Evolutionary conservation across 2,888 invertebrate genomes (phyloP).

Genomic region (Andricus curvator): DNA sequence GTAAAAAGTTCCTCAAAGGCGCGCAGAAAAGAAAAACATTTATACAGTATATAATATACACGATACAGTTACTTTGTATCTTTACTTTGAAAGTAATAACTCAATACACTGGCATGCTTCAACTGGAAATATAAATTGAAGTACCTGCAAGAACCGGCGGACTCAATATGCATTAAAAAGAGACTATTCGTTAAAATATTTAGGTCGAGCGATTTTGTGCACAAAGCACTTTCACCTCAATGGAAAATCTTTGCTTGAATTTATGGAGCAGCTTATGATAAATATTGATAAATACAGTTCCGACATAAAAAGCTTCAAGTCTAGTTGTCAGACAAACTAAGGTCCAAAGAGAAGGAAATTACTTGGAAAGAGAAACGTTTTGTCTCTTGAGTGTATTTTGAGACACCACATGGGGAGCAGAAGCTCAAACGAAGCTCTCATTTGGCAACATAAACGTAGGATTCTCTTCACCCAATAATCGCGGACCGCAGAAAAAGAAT

Average conservation of each 20-base stretch:
- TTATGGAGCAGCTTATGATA: not conserved
- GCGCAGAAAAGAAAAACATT: not conserved
- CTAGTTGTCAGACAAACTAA: no score
- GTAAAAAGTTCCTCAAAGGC: not conserved
- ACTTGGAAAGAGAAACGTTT: not conserved
- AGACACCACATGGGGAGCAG: not conserved
- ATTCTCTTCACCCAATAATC: not conserved
- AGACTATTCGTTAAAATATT: not conserved
- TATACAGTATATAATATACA: constrained; percentile 21
- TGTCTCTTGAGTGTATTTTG: not conserved
- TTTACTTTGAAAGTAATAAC: not conserved
- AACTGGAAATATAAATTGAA: constrained; percentile 7
- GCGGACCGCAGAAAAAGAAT: not conserved
- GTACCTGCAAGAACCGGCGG: constrained; percentile 1
- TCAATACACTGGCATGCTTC: constrained; percentile 12
- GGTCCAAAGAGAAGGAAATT: no score
- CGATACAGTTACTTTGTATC: constrained; percentile 25
- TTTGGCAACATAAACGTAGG: not conserved
- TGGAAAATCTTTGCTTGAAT: not conserved
- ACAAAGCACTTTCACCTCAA: no score
- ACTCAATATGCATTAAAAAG: constrained; percentile 7
- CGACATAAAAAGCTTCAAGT: not conserved
- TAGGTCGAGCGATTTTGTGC: not conserved
- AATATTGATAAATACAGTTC: not conserved
- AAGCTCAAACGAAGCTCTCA: not conserved